Percentiles rank a stretch among this genome's conserved stretches.
Conservation (phyloP, 2,113 vertebrate genomes). For the Gallinago media region DNA sequence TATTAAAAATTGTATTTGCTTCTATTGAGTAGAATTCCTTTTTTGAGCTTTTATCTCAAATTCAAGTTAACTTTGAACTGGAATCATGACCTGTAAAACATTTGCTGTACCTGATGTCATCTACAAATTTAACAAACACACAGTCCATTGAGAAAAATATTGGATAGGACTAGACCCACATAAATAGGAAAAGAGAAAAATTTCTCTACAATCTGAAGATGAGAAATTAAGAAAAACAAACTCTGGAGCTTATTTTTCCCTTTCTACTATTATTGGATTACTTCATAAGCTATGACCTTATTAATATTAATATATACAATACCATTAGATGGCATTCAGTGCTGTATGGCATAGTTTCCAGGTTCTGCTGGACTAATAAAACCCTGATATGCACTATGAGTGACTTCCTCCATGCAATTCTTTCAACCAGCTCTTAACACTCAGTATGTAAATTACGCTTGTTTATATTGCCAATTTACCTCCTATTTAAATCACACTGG, state of each 20-base stretch:
- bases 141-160: not conserved
- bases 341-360: not conserved
- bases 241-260: not conserved
- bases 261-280: not conserved
- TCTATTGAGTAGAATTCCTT: not conserved
- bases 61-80: not conserved
- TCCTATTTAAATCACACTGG: slow-evolving; percentile 42
- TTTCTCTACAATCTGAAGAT: not conserved
- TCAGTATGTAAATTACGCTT: slow-evolving; percentile 9
- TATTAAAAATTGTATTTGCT: not conserved
- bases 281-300: not conserved
- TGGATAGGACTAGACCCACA: not conserved
- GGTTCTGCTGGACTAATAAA: slow-evolving; percentile 25
- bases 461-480: slow-evolving; percentile 55
- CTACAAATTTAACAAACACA: not conserved
- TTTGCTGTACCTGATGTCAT: not conserved
- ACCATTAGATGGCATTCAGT: not conserved
- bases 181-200: not conserved
- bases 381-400: not conserved
- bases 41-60: not conserved
- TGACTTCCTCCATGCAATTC: not conserved
- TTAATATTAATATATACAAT: slow-evolving; percentile 24
- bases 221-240: not conserved
- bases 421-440: not conserved
- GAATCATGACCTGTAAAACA: not conserved